These are phyloP conservation scores for Pomatorhinus ruficollis DNA, from an alignment of 2,113 vertebrate species.

Conservation along the genomic window DNA sequence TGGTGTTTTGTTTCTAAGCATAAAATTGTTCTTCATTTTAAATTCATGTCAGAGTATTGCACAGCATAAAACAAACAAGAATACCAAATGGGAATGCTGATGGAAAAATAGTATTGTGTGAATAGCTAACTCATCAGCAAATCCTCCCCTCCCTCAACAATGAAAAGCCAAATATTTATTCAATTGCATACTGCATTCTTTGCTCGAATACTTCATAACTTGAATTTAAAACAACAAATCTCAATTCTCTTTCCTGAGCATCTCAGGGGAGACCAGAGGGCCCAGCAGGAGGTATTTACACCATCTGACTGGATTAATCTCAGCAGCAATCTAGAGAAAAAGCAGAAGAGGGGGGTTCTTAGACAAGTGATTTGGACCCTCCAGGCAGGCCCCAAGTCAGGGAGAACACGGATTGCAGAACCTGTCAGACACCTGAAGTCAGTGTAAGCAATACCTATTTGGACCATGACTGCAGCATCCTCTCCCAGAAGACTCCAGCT, in stretches of 20 bases:
- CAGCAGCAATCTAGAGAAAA: neutral
- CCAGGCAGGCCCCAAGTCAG: neutral
- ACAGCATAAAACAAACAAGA: neutral
- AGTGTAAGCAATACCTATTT: neutral
- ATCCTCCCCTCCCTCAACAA: conserved; percentile 18
- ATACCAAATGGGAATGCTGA: conserved; percentile 31
- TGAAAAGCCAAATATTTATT: conserved; percentile 53
- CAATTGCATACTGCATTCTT: conserved; percentile 41
- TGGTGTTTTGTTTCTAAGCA: neutral
- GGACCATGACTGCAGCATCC: neutral
- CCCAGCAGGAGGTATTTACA: neutral
- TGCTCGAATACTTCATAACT: conserved; percentile 3
- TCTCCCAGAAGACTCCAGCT: neutral
- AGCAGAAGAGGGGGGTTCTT: neutral
- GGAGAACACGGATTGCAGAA: neutral
- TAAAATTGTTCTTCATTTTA: neutral
- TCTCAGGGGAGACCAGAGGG: neutral
- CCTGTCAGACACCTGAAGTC: neutral
- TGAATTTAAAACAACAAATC: neutral
- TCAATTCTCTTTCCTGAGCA: neutral
- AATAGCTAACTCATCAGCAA: conserved; percentile 21
- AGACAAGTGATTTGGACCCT: neutral
- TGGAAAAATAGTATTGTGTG: neutral
- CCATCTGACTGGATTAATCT: neutral
- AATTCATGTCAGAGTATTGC: neutral